Base-by-base conservation (phyloP, 2,797 vertebrate genomes). In the Tragelaphus oryx region DNA sequence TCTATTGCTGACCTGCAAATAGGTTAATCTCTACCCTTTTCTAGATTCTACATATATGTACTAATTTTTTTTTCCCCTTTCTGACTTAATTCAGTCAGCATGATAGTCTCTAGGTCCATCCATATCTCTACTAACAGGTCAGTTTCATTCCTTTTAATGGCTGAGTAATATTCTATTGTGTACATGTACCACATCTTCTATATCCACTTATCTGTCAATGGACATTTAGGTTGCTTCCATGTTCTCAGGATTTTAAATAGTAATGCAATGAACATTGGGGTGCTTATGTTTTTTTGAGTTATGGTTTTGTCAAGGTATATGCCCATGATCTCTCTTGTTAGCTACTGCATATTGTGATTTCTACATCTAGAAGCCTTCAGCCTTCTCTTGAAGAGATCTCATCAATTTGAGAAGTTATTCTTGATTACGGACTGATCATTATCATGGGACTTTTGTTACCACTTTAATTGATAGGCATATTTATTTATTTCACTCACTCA, bases 291-390 rank as follows among this genome's bases (percentile, higher is more conserved):
- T 26, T 41, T 26, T 44, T 44, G 11, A 41, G 68, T 44, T 14
- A 14, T 41, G 11, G 6, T 71, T 71, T 26, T 71, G 6, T 71
- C 12, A 71, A 71, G 37, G 37, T 14, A 71, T 44, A 41, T 26
- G 37, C 11, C 11, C 37, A 44, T 44, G 6, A 41, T 44, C 60
- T 44, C 59, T 78, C 6, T 41, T 37, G 22, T 83, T 83, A 22
- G 4, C 8, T 48, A 13, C 24, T 24, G 4, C 5, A 52, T 2
- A n/a, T 10, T 59, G 2, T n/a, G 2, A n/a, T 80, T 1, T 44
- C 17, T n/a, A 41, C 4, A 44, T 41, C 11, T 84, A 17, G n/a
- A 84, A 80, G 6, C 2, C 28, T 78, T 78, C 50, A 37, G 4
- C 8, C 0, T 1, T 91, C 10, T 16, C 22, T 8, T 91, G 17